Conservation (phyloP, 1,140 invertebrate species). For the Neoseiulus cucumeris region DNA sequence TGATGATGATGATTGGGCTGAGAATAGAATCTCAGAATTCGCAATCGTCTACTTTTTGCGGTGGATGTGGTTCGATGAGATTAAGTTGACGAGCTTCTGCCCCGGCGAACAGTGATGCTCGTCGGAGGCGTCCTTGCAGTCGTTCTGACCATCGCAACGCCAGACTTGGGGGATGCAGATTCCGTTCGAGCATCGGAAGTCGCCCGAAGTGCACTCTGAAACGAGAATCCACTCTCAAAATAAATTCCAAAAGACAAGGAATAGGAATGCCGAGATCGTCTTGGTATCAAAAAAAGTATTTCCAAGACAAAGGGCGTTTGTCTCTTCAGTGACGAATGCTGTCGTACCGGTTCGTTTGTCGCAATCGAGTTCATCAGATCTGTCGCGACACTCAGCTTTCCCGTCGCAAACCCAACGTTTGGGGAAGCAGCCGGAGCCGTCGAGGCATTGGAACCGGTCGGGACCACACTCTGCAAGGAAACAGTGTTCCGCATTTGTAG, state of each 20-base stretch:
- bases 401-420: constrained; percentile 19
- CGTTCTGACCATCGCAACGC: constrained; percentile 12
- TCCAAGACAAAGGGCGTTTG: too few relatives aligned
- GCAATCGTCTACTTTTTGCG: not conserved
- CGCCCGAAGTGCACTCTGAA: constrained; percentile 24
- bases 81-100: not conserved
- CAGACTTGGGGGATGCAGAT: constrained; percentile 54
- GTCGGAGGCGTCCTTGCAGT: constrained; percentile 15
- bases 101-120: not conserved
- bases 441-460: constrained; percentile 18
- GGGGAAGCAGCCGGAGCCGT: constrained; percentile 14
- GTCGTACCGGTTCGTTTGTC: constrained; percentile 4
- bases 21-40: too few relatives aligned
- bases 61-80: constrained; percentile 9
- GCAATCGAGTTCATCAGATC: constrained; percentile 18
- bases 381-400: constrained; percentile 19
- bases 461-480: constrained; percentile 15
- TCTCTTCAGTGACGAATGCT: not conserved
- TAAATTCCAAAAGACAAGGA: not conserved
- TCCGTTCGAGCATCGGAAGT: constrained; percentile 60
- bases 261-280: too few relatives aligned
- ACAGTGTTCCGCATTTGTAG: not conserved
- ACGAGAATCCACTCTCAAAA: too few relatives aligned
- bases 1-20: too few relatives aligned
- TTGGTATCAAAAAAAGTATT: too few relatives aligned